Evolutionary conservation across 2,888 invertebrate genomes (phyloP), one percentile per base, ranked within the genome.

Genomic region (Euclidia mi): DNA sequence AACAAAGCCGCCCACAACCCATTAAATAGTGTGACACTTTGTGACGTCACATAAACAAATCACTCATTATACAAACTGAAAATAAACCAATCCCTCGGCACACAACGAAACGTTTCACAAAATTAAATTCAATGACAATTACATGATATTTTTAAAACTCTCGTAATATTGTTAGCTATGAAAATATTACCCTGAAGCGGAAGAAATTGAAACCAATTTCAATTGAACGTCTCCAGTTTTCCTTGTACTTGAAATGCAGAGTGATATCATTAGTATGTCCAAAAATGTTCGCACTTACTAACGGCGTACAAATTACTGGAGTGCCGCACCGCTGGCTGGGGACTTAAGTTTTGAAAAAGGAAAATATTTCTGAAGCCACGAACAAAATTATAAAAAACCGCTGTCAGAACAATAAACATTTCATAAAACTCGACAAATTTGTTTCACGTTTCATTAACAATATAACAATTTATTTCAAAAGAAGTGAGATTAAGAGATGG

Each of bases 401-500:
- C 43, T 20, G 35, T 47, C 46, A 52, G 34, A 56, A 55, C 41
- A 66, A n/a, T n/a, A n/a, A n/a, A 53, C 56, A 58, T 62, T 53
- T 48, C 46, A 20, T 50, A 15, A 76, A 74, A 71, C 68, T 63
- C 64, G 47, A 70, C 66, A 67, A 78, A 81, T 81, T 78, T 75
- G 69, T 79, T 72, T 70, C 65, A 71, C 70, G 67, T 73, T 71
- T 73, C 62, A 71, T 75, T 71, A 71, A 59, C 48, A 38, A 56
- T 50, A 68, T n/a, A 70, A 70, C 69, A 75, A 75, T 81, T 76
- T 67, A 58, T 61, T 69, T 49, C 65, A 68, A 25, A 6, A 6
- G 72, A 71, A 78, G 67, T 63, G 48, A 63, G 65, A 78, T 79
- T 72, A 77, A 71, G 61, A 45, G 62, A 76, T 75, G 68, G 80